Conservation (phyloP, 2,797 vertebrate genomes). For the Halcyon leucocephala region DNA sequence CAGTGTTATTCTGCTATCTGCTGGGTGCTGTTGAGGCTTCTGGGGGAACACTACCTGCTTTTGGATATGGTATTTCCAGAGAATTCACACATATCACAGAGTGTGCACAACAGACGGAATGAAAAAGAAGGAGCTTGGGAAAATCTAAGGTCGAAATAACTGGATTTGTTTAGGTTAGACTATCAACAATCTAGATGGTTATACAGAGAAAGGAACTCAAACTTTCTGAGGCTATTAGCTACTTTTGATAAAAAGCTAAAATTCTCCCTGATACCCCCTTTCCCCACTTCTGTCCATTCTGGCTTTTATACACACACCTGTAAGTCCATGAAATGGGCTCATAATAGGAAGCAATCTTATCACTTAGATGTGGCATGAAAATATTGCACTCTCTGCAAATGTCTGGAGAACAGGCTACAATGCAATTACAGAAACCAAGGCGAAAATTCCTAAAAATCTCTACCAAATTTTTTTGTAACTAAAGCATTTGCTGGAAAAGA, state of each 20-base stretch:
- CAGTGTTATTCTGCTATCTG: background rate
- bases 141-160: background rate
- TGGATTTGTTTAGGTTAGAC: background rate
- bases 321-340: background rate
- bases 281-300: background rate
- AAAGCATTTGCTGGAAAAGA: conserved; percentile 22
- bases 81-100: background rate
- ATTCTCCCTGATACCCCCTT: background rate
- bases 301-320: background rate
- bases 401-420: background rate
- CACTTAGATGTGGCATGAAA: background rate
- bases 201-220: background rate
- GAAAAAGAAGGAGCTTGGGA: background rate
- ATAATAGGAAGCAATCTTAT: background rate
- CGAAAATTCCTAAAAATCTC: conserved; percentile 9
- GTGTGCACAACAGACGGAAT: background rate
- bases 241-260: background rate
- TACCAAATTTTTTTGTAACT: background rate
- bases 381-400: background rate
- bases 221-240: background rate
- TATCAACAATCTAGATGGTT: background rate
- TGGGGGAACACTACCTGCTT: background rate
- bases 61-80: background rate
- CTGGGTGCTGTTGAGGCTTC: background rate
- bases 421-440: conserved; percentile 38